A percentile compares a stretch with the other conserved stretches of the same genome.
phyloP scores from a whole-genome alignment of 2,113 vertebrate genomes.

The Typhlomys cinereus region DNA sequence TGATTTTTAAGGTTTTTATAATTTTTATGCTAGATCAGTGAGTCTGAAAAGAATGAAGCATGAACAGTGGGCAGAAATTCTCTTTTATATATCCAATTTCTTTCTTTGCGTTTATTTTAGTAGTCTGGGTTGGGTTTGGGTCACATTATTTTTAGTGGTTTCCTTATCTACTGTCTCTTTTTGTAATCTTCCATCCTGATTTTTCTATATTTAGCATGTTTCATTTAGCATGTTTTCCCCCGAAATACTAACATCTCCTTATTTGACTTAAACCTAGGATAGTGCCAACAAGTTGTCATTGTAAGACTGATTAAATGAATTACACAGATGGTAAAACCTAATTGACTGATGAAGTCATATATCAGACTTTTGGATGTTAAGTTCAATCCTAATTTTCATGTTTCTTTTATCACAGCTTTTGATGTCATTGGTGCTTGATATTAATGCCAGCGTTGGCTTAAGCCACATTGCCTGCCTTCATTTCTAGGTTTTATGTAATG shows the following conservation, averaged over 20 bases:
- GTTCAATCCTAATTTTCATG: neutral
- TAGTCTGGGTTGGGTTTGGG: rapidly evolving
- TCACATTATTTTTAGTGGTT: neutral
- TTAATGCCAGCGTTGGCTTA: neutral
- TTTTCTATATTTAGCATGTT: neutral
- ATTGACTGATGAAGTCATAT: neutral
- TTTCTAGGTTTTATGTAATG: neutral
- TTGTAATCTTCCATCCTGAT: neutral
- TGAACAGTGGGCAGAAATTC: neutral
- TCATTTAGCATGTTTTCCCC: too few relatives aligned
- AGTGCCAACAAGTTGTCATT: neutral
- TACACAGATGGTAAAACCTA: neutral
- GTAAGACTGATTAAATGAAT: neutral
- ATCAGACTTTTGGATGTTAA: neutral
- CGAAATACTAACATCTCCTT: too few relatives aligned
- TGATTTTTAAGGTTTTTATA: neutral
- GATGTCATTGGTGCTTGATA: neutral
- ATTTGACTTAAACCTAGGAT: too few relatives aligned
- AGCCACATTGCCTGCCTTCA: neutral
- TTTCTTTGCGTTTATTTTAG: neutral
- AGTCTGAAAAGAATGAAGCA: neutral
- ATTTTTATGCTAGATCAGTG: neutral
- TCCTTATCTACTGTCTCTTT: neutral
- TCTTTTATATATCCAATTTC: neutral
- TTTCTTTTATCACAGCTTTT: neutral